phyloP scores from a whole-genome alignment of 2,113 vertebrate species.

The Corythoichthys intestinalis region DNA sequence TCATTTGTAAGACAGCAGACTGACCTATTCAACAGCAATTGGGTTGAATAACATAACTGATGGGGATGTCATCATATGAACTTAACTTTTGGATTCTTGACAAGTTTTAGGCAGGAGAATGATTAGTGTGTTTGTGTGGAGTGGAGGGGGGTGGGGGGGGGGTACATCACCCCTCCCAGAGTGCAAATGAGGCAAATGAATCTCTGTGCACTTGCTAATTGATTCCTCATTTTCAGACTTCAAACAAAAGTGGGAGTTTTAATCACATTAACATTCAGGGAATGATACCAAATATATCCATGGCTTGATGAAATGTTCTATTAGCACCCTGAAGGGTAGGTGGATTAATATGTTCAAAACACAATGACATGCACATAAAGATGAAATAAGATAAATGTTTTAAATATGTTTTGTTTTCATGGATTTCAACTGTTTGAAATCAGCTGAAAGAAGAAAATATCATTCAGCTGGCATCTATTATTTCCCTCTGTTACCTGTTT shows the following conservation, averaged over 20 bases:
- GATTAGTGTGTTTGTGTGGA: conserved; percentile 28
- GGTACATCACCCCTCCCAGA: conserved; percentile 51
- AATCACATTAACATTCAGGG: conserved; percentile 47
- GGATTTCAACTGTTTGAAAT: conserved; percentile 26
- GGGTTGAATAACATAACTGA: no score
- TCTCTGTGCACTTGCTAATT: conserved; percentile 44
- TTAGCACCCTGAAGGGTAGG: conserved; percentile 22
- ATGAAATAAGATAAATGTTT: conserved; percentile 14
- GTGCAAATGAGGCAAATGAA: conserved; percentile 37
- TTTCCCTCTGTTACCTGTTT: not conserved
- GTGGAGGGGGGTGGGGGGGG: not conserved
- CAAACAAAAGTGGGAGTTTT: conserved; percentile 48
- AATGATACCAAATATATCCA: conserved; percentile 44
- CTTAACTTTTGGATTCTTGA: conserved; percentile 52
- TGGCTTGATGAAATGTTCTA: conserved; percentile 48
- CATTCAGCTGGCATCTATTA: not conserved
- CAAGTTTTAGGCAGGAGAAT: conserved; percentile 51
- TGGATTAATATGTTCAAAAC: conserved; percentile 24
- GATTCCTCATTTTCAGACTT: conserved; percentile 67
- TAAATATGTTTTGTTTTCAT: conserved; percentile 23
- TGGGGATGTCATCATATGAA: conserved; percentile 40
- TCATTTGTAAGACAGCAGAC: no score
- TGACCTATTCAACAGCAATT: no score
- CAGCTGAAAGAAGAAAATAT: not conserved
- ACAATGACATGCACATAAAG: conserved; percentile 32